Conservation (phyloP, 2,797 vertebrate genomes). For the Toxotes lorentzi region DNA sequence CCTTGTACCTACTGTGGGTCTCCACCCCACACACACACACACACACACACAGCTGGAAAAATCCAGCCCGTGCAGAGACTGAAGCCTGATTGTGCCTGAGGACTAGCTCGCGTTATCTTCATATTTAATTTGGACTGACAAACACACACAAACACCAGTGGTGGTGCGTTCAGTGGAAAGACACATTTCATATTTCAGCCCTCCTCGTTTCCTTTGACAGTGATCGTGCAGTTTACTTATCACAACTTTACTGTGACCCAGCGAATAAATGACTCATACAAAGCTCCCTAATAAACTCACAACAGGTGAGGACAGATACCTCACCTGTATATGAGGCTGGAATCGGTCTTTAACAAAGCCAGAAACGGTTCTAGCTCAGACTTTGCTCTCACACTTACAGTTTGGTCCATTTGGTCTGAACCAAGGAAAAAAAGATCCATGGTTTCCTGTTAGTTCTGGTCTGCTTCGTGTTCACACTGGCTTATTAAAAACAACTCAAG, state of each 20-base stretch:
- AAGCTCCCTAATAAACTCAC: background rate
- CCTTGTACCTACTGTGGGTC: conserved; percentile 77
- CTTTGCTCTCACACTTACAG: background rate
- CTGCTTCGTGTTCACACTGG: no score
- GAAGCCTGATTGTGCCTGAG: conserved; percentile 66
- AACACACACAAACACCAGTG: conserved; percentile 41
- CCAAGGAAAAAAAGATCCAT: background rate
- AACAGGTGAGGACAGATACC: background rate
- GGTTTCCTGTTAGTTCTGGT: no score
- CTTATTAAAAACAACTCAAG: background rate
- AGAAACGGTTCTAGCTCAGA: background rate
- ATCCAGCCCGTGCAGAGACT: conserved; percentile 59
- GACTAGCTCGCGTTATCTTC: conserved; percentile 69
- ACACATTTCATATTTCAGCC: conserved; percentile 27
- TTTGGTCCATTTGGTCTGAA: background rate
- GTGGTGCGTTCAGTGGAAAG: conserved; percentile 43
- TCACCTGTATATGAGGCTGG: background rate
- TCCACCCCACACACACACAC: conserved; percentile 42
- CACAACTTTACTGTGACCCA: background rate
- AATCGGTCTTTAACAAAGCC: background rate
- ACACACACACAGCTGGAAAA: conserved; percentile 61
- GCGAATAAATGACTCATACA: background rate
- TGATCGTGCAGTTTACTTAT: background rate
- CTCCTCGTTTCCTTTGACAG: background rate
- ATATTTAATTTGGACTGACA: conserved; percentile 69